These are phyloP conservation scores for Epizoanthus scotinus DNA, from an alignment of 92 coral and sea anemone species.

Conservation along the genomic window DNA sequence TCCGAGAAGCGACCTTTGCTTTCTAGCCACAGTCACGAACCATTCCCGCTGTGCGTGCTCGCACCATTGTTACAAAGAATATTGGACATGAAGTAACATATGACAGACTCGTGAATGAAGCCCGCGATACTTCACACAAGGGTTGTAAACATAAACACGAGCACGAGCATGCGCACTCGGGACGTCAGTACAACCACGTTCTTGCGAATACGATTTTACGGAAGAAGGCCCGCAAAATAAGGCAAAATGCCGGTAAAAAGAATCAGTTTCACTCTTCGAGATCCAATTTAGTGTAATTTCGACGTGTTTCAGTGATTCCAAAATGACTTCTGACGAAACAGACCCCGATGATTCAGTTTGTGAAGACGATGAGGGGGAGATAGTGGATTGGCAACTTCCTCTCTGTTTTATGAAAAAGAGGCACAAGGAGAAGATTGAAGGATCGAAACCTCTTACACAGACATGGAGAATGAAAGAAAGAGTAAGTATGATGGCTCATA, in stretches of 20 bases:
- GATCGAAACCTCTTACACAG: conserved; percentile 86
- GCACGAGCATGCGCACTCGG: conserved; percentile 90
- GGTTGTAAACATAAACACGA: conserved; percentile 67
- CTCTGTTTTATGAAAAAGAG: conserved; percentile 95
- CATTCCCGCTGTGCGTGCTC: background rate
- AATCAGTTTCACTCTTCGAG: background rate
- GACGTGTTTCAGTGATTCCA: conserved; percentile 35
- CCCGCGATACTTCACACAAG: conserved; percentile 35
- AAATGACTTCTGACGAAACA: conserved; percentile 82
- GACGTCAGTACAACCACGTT: conserved; percentile 27
- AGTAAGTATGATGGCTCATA: conserved; percentile 52
- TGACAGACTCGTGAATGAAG: conserved; percentile 45
- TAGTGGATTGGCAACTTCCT: conserved; percentile 97
- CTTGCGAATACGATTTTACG: conserved; percentile 25
- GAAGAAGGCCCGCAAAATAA: conserved; percentile 3
- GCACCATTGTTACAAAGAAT: background rate
- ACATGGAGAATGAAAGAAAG: conserved; percentile 99
- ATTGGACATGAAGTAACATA: conserved; percentile 8
- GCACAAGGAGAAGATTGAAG: conserved; percentile 88
- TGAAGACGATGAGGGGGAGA: conserved; percentile 97
- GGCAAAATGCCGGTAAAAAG: conserved; percentile 35
- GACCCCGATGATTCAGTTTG: conserved; percentile 74
- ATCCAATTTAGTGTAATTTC: conserved; percentile 18
- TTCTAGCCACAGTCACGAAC: background rate
- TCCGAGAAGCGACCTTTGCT: too few relatives aligned